These are phyloP conservation scores for Aphelenchoides bicaudatus DNA, from an alignment of 2,888 invertebrate species.

Conservation along the genomic window DNA sequence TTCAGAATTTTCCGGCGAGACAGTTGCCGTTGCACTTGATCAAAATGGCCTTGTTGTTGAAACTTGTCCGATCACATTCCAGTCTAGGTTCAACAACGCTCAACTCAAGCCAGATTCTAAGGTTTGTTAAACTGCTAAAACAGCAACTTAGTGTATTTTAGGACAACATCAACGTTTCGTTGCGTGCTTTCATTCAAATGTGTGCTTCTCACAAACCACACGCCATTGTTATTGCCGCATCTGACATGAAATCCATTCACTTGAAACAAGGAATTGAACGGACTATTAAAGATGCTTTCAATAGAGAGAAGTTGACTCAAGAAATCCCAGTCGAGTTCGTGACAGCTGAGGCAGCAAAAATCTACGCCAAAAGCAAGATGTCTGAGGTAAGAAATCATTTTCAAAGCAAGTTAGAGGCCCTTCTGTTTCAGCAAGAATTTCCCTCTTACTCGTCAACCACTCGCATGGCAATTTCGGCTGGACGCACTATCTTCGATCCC, in stretches of 20 bases:
- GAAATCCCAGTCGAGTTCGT: constrained; percentile 67
- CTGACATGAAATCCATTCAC: constrained; percentile 65
- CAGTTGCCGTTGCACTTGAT: constrained; percentile 7
- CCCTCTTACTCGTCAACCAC: constrained; percentile 72
- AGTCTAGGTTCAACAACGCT: constrained; percentile 3
- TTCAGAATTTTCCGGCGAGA: constrained; percentile 18
- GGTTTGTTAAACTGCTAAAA: constrained; percentile 2
- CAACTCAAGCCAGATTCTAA: constrained; percentile 1
- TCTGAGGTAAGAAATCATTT: constrained; percentile 12
- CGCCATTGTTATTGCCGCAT: constrained; percentile 83
- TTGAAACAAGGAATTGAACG: constrained; percentile 65
- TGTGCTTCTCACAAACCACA: constrained; percentile 80
- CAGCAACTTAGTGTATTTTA: constrained; percentile 17
- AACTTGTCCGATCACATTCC: constrained; percentile 15
- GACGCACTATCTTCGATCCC: constrained; percentile 87
- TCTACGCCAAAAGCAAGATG: constrained; percentile 80
- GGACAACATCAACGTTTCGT: constrained; percentile 19
- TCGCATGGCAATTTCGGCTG: constrained; percentile 86
- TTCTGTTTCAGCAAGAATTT: constrained; percentile 40
- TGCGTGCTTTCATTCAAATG: constrained; percentile 69
- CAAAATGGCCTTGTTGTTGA: constrained; percentile 12
- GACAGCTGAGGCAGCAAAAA: constrained; percentile 73
- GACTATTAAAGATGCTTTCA: constrained; percentile 36
- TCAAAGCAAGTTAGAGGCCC: constrained; percentile 10
- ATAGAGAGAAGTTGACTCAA: constrained; percentile 77